Conservation (phyloP, 2,888 invertebrate genomes). For the Nomada ferruginata region DNA sequence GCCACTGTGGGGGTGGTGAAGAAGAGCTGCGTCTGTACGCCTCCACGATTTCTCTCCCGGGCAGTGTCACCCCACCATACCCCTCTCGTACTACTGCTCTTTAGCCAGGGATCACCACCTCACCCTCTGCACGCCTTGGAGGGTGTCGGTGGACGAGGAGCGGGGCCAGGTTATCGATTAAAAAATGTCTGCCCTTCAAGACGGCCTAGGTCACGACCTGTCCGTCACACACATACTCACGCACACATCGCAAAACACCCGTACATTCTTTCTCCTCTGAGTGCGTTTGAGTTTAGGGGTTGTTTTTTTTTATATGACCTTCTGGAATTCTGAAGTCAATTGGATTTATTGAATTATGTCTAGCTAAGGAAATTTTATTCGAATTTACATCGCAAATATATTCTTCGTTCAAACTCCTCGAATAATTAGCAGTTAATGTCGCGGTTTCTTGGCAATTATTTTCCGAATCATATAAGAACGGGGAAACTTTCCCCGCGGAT, state of each 20-base stretch:
- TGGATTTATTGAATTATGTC: not conserved
- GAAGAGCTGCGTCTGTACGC: slow-evolving; percentile 69
- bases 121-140: slow-evolving; percentile 65
- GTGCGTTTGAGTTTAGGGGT: slow-evolving; percentile 28
- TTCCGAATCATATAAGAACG: not conserved
- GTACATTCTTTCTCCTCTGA: not conserved
- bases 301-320: not conserved
- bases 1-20: slow-evolving; percentile 66
- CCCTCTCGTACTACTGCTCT: slow-evolving; percentile 52
- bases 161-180: slow-evolving; percentile 82
- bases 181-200: slow-evolving; percentile 85
- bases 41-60: slow-evolving; percentile 65
- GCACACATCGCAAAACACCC: slow-evolving; percentile 63
- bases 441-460: not conserved
- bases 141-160: slow-evolving; percentile 69
- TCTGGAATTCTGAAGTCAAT: not conserved
- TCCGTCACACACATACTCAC: slow-evolving; percentile 75
- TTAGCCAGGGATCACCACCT: slow-evolving; percentile 68
- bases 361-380: not conserved
- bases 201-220: slow-evolving; percentile 84
- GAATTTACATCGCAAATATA: not conserved
- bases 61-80: slow-evolving; percentile 52
- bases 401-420: not conserved
- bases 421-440: not conserved
- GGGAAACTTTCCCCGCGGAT: slow-evolving; percentile 16